Evolutionary conservation across 2,797 vertebrate species (phyloP), one percentile per base, ranked within the genome.

Genomic region (Bufotes viridis): DNA sequence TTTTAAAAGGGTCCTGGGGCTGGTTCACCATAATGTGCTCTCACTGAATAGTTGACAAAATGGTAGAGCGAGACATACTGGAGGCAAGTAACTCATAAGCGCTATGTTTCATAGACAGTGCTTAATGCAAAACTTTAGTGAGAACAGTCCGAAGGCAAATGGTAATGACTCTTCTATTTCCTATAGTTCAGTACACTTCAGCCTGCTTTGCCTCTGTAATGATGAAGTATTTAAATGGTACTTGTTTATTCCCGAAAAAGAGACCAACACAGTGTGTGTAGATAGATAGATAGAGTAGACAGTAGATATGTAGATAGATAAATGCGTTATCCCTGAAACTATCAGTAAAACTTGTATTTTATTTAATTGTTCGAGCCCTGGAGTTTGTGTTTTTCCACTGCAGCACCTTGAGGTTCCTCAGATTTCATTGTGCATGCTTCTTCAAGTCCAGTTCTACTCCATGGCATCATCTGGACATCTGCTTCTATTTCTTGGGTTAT

Each of bases 1-100:
- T 81, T 84, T 87, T 82, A 83, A n/a, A 51, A 69, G 61, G 17
- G 53, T 78, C 81, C 74, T 53, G 82, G 34, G 75, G 74, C 81
- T 67, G 69, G 22, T 76, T 74, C 11, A 1, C 57, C 29, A 75
- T 67, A 55, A 69, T 80, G 26, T 80, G 55, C 42, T 58, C 13
- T 85, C 61, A 70, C 53, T 83, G 57, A 65, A 60, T 70, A 63
- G 61, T 87, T 85, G 84, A 72, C 3, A 12, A 58, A 70, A 63
- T 72, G 9, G 58, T n/a, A 87, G 63, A 72, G 63, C 60, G 60
- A 72, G 14, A 29, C 53, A 14, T 26, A 74, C 76, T 69, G 60
- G 57, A 85, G 72, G 83, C 58, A 5, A 85, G 34, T 26, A 53
- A 51, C 72, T 49, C 58, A 80, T 49, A 86, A 86, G 26, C 7